Percentiles rank a stretch among this genome's conserved stretches.
Evolutionary conservation across 2,113 vertebrate species (phyloP).

Genomic region (Thymallus thymallus): DNA sequence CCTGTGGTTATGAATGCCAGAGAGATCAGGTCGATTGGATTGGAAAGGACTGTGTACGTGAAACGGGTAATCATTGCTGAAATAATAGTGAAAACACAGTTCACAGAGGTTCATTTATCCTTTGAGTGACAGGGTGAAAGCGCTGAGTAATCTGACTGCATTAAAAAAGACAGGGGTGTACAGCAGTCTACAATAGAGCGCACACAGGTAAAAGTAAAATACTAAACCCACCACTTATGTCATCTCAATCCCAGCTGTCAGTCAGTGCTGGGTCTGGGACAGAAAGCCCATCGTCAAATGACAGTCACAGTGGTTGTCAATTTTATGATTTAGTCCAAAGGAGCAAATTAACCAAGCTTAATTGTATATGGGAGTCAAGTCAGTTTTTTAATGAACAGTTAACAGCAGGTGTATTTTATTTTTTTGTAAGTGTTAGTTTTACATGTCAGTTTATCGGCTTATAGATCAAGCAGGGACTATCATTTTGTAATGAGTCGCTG

Average conservation of each 20-base stretch:
- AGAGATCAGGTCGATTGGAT: background rate
- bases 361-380: constrained; percentile 18
- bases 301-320: constrained; percentile 27
- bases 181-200: constrained; percentile 25
- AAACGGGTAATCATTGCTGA: constrained; percentile 63
- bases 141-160: constrained; percentile 63
- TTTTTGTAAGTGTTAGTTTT: constrained; percentile 3
- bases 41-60: constrained; percentile 30
- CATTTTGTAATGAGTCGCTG: background rate
- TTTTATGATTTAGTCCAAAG: constrained; percentile 30
- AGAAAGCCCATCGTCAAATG: constrained; percentile 18
- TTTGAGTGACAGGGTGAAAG: constrained; percentile 54
- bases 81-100: constrained; percentile 48
- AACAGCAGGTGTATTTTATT: background rate
- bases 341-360: constrained; percentile 33
- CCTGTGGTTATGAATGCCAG: background rate
- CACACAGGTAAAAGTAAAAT: constrained; percentile 30
- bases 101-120: constrained; percentile 38
- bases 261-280: constrained; percentile 20
- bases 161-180: constrained; percentile 38
- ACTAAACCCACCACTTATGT: constrained; percentile 43
- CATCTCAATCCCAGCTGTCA: constrained; percentile 35
- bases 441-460: constrained; percentile 3
- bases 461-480: background rate
- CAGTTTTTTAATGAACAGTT: background rate